A percentile compares a stretch with the other conserved stretches of the same genome.
Evolutionary conservation across 2,113 vertebrate species (phyloP).

Genomic region (Turnix velox): DNA sequence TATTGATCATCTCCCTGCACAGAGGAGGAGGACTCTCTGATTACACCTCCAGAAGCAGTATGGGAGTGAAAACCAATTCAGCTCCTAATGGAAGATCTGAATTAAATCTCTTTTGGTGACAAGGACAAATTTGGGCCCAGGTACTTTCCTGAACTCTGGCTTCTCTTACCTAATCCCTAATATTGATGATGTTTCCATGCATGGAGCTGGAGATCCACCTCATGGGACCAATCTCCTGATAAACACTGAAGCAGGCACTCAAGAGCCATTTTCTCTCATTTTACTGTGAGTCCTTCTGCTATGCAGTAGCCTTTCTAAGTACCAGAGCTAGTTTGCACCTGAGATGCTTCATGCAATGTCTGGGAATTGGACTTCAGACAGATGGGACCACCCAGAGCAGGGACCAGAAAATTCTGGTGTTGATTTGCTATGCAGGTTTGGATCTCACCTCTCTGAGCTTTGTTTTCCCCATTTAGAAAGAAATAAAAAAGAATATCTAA

Average conservation of each 20-base stretch:
- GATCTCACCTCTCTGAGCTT: background rate
- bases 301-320: background rate
- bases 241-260: background rate
- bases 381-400: background rate
- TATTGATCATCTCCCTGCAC: background rate
- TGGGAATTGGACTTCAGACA: background rate
- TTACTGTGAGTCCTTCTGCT: background rate
- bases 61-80: background rate
- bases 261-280: background rate
- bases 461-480: background rate
- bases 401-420: background rate
- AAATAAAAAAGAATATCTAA: background rate
- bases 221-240: background rate
- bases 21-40: background rate
- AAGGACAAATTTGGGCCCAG: background rate
- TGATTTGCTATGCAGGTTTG: background rate
- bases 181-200: background rate
- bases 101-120: background rate
- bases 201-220: background rate
- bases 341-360: background rate
- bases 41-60: background rate
- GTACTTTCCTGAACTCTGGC: background rate
- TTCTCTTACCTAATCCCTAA: background rate
- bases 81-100: background rate
- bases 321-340: background rate